Evolutionary conservation across 2,797 vertebrate species (phyloP).

Genomic region (Sebastes cheni): DNA sequence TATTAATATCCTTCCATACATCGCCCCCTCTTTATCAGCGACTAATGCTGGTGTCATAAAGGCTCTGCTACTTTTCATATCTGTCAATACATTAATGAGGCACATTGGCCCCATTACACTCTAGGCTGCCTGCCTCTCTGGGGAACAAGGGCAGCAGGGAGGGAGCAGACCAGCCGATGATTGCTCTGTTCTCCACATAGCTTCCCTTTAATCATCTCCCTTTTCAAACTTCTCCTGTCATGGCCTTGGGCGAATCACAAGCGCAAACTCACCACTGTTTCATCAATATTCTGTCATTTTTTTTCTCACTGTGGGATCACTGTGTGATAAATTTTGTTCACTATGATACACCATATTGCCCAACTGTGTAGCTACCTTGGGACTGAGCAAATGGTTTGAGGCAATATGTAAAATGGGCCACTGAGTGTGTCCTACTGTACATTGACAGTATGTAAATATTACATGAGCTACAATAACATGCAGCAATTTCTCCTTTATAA

Average conservation of each 20-base stretch:
- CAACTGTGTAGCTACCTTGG: slow-evolving; percentile 51
- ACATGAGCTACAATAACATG: slow-evolving; percentile 16
- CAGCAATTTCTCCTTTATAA: slow-evolving; percentile 7
- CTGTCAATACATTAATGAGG: slow-evolving; percentile 80
- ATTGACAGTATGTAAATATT: slow-evolving; percentile 40
- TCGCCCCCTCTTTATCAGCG: slow-evolving; percentile 1
- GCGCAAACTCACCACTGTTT: slow-evolving; percentile 68
- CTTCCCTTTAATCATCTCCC: slow-evolving; percentile 81
- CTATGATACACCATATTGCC: slow-evolving; percentile 65
- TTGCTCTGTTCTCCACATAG: slow-evolving; percentile 74
- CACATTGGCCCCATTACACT: slow-evolving; percentile 76
- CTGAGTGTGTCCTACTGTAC: slow-evolving; percentile 32
- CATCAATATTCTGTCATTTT: slow-evolving; percentile 80
- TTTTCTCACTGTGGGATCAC: slow-evolving; percentile 50
- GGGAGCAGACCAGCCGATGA: slow-evolving; percentile 61
- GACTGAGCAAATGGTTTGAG: slow-evolving; percentile 58
- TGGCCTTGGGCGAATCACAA: slow-evolving; percentile 68
- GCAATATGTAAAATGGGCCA: slow-evolving; percentile 59
- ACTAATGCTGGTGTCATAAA: slow-evolving; percentile 48
- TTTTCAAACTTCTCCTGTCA: slow-evolving; percentile 69
- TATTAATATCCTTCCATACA: background rate
- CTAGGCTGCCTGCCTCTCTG: slow-evolving; percentile 50
- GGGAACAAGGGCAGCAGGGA: slow-evolving; percentile 65
- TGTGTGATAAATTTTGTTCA: slow-evolving; percentile 68
- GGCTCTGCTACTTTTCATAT: slow-evolving; percentile 70